These are phyloP conservation scores for Tamias sibiricus DNA, from an alignment of 2,113 vertebrate species.

Conservation along the genomic window DNA sequence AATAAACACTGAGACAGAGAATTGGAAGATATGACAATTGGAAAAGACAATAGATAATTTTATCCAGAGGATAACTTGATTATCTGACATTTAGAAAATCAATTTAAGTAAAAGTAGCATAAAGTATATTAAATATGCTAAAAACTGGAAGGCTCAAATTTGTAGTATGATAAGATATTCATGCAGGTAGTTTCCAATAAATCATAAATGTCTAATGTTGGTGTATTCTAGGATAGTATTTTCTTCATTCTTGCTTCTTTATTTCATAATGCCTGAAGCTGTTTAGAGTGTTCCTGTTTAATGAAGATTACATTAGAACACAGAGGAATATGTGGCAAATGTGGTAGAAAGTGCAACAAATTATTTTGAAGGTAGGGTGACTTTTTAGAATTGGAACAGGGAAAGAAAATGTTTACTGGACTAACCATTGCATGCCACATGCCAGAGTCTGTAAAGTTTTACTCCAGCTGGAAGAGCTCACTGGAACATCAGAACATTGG, in stretches of 20 bases:
- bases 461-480: not conserved
- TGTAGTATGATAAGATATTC: not conserved
- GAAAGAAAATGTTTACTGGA: not conserved
- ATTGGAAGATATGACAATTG: not conserved
- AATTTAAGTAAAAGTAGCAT: slow-evolving; percentile 44
- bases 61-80: not conserved
- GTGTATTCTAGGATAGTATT: not conserved
- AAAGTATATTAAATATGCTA: not conserved
- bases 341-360: not conserved
- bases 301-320: not conserved
- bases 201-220: not conserved
- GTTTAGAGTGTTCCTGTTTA: not conserved
- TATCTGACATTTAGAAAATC: slow-evolving; percentile 4
- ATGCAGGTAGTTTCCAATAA: not conserved
- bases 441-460: not conserved
- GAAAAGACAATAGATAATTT: slow-evolving; percentile 42
- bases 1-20: slow-evolving; percentile 47
- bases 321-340: not conserved
- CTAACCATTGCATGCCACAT: not conserved
- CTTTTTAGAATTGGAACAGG: not conserved
- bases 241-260: not conserved
- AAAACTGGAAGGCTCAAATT: not conserved
- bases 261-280: not conserved
- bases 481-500: not conserved
- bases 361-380: not conserved